Evolutionary conservation across 1,140 invertebrate genomes (phyloP), one percentile per base, ranked within the genome.

Genomic region (Bombus sylvicola): DNA sequence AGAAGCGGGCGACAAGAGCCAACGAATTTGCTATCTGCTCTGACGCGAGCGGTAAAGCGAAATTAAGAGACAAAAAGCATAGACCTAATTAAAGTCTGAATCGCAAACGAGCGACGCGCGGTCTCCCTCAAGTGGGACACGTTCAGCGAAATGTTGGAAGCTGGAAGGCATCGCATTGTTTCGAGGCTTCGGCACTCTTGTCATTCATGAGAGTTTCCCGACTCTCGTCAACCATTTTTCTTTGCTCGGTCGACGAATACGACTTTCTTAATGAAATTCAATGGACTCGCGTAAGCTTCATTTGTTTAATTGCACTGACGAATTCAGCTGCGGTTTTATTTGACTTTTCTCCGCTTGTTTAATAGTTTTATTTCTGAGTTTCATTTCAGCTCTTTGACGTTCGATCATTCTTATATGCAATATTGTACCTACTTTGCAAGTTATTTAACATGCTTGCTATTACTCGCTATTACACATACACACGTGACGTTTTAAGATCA

Each of bases 51-150:
- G 72, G 39, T 43, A 83, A 75, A 76, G 34, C 59, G 62, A 62
- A 77, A 77, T 76, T 68, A 77, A 83, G 73, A 53, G 81, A 64
- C 73, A 68, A 77, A 83, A 83, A 66, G 43, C 53, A 64, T 53
- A 31, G 73, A 68, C 73, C 81, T 76, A 77, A 83, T 83, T 83
- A 77, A 83, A 83, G 73, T 77, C 39, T 68, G 81, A 83, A 83
- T 83, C 34, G 71, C 41, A 47, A 83, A 83, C 81, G 57, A 75
- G 81, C 53, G 39, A 31, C 37, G 59, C 10, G 28, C 59, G 59
- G 28, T 6, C 34, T 39, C 71, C 41, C 34, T 31, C 59, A 31
- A 41, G 73, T n/a, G 53, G 47, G 34, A 76, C 53, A 76, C 53
- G 74, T 76, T 59, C 74, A n/a, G 15, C 34, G 34, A 43, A 64